Percentiles rank a stretch among this genome's conserved stretches.
Evolutionary conservation across 2,888 invertebrate species (phyloP).

Genomic region (Pyrocoelia pectoralis): DNA sequence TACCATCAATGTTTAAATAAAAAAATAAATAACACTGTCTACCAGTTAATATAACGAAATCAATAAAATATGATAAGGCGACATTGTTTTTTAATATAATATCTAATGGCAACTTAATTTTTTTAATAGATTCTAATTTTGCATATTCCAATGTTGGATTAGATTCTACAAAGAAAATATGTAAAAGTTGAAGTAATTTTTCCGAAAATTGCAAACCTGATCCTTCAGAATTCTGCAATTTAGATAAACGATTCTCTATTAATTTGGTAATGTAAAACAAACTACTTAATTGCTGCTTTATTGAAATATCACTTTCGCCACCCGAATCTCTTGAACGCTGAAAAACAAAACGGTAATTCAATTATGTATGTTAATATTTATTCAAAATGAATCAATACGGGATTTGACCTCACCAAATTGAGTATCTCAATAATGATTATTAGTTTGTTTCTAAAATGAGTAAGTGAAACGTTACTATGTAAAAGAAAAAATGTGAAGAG

Average conservation of each 20-base stretch:
- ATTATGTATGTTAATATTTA: too few species aligned
- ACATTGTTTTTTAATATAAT: slow-evolving; percentile 80
- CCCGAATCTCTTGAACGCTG: slow-evolving; percentile 85
- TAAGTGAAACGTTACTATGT: too few species aligned
- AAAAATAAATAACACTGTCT: slow-evolving; percentile 79
- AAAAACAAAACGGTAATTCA: slow-evolving; percentile 25
- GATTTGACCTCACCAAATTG: too few species aligned
- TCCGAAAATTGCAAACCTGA: slow-evolving; percentile 20
- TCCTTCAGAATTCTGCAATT: slow-evolving; percentile 52
- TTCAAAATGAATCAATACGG: too few species aligned
- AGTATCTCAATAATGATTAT: too few species aligned
- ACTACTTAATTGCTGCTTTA: slow-evolving; percentile 88
- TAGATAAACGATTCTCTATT: slow-evolving; percentile 66
- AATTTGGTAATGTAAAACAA: slow-evolving; percentile 80
- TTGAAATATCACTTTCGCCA: slow-evolving; percentile 81
- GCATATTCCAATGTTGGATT: slow-evolving; percentile 10
- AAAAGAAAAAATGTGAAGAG: too few species aligned
- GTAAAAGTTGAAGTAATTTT: too few species aligned
- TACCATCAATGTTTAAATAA: slow-evolving; percentile 79
- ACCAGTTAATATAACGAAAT: slow-evolving; percentile 75
- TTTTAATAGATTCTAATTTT: slow-evolving; percentile 51
- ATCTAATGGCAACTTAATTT: slow-evolving; percentile 69
- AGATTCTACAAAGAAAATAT: slow-evolving; percentile 17
- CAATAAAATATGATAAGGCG: slow-evolving; percentile 79
- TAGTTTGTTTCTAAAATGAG: too few species aligned